phyloP scores from a whole-genome alignment of 2,888 invertebrate genomes.

The Aporophyla nigra region DNA sequence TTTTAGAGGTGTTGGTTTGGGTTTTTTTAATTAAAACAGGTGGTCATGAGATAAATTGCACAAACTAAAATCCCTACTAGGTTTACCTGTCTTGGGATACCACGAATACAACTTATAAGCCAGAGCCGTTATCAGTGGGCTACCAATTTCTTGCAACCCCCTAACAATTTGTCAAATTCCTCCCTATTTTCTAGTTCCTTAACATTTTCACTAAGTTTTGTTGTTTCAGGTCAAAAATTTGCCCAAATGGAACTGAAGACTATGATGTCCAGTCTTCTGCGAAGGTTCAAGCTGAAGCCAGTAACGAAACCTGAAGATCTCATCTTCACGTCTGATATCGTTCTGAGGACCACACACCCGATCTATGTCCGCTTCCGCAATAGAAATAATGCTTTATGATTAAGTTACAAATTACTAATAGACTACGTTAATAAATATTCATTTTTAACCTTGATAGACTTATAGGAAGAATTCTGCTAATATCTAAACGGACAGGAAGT shows the following conservation, averaged over 20 bases:
- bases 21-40: too few species aligned
- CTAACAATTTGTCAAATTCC: neutral
- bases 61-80: neutral
- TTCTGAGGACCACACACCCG: conserved; percentile 42
- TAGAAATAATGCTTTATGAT: conserved; percentile 11
- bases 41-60: too few species aligned
- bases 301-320: conserved; percentile 79
- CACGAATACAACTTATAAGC: neutral
- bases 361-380: conserved; percentile 51
- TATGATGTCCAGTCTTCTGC: conserved; percentile 75
- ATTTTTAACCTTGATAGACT: neutral
- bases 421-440: neutral
- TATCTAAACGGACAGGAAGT: neutral
- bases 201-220: neutral
- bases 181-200: neutral
- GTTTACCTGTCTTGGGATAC: neutral
- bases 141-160: neutral
- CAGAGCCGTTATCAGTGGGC: too few species aligned
- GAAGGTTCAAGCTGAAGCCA: conserved; percentile 61
- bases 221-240: conserved; percentile 87
- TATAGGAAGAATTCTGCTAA: neutral
- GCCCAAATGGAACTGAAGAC: conserved; percentile 89
- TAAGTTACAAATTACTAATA: neutral
- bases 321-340: conserved; percentile 72
- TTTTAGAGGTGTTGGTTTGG: too few species aligned